Evolutionary conservation across 2,113 vertebrate genomes (phyloP).

Genomic region (Alosa alosa): DNA sequence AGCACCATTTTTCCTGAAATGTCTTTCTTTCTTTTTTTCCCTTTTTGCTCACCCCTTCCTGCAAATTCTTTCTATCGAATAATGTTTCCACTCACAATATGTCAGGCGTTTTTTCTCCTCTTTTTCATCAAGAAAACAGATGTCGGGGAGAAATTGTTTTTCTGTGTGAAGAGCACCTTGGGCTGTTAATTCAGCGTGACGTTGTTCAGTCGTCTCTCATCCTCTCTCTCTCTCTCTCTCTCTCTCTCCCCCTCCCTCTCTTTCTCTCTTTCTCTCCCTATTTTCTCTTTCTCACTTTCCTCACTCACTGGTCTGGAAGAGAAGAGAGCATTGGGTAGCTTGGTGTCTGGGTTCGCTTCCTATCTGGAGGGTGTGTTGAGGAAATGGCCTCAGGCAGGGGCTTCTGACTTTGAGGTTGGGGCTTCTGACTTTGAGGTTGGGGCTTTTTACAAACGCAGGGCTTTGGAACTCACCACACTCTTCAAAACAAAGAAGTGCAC

Average conservation of each 20-base stretch:
- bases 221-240: slow-evolving; percentile 1
- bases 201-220: neutral
- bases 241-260: slow-evolving; percentile 1
- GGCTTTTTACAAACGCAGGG: neutral
- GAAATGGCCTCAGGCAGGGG: neutral
- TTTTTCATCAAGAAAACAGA: slow-evolving; percentile 22
- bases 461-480: neutral
- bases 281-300: neutral
- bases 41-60: neutral
- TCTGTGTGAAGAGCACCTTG: slow-evolving; percentile 22
- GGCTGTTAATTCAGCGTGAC: slow-evolving; percentile 21
- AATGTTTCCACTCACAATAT: neutral
- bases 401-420: neutral
- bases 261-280: neutral
- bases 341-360: neutral
- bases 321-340: neutral
- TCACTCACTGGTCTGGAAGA: neutral
- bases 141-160: slow-evolving; percentile 24
- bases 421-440: neutral
- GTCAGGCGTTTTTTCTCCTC: neutral
- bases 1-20: slow-evolving; percentile 23
- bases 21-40: slow-evolving; percentile 27
- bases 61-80: slow-evolving; percentile 1
- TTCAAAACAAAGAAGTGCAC: neutral
- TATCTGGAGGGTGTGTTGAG: neutral